Evolutionary conservation across 1,140 invertebrate species (phyloP).

Genomic region (Bilobella aurantiaca): DNA sequence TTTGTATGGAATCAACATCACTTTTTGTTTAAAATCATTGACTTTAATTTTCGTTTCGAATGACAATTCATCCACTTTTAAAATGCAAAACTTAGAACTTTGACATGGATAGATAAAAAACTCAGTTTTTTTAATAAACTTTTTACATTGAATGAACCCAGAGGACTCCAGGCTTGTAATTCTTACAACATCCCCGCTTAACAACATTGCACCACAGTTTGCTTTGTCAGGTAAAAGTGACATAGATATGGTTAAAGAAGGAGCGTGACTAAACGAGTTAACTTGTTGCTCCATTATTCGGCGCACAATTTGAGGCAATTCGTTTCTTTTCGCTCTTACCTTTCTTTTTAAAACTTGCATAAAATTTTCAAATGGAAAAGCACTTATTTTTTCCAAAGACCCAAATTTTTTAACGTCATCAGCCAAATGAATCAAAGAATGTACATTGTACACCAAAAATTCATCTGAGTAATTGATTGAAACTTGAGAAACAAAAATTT

Average conservation of each 20-base stretch:
- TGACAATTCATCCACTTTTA: too few relatives aligned
- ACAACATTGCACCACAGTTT: neutral
- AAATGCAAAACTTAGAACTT: neutral
- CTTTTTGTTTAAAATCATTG: too few relatives aligned
- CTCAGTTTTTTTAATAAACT: neutral
- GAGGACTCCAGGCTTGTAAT: too few relatives aligned
- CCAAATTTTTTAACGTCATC: slow-evolving; percentile 38
- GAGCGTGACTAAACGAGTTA: too few relatives aligned
- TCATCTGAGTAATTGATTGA: slow-evolving; percentile 35
- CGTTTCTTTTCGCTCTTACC: slow-evolving; percentile 1
- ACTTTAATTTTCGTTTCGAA: too few relatives aligned
- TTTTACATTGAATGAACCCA: too few relatives aligned
- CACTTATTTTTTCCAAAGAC: slow-evolving; percentile 36
- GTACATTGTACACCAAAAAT: slow-evolving; percentile 40
- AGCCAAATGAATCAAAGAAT: slow-evolving; percentile 38
- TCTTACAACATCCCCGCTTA: neutral
- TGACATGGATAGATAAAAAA: neutral
- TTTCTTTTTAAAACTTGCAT: slow-evolving; percentile 35
- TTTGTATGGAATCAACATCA: too few relatives aligned
- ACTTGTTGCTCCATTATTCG: slow-evolving; percentile 1
- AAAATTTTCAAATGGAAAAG: slow-evolving; percentile 41
- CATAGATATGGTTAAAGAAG: neutral
- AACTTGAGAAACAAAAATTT: slow-evolving; percentile 36
- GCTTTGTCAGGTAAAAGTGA: neutral
- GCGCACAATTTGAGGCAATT: slow-evolving; percentile 10